Conservation (phyloP, 2,888 invertebrate genomes). For the Chouioia cunea region DNA sequence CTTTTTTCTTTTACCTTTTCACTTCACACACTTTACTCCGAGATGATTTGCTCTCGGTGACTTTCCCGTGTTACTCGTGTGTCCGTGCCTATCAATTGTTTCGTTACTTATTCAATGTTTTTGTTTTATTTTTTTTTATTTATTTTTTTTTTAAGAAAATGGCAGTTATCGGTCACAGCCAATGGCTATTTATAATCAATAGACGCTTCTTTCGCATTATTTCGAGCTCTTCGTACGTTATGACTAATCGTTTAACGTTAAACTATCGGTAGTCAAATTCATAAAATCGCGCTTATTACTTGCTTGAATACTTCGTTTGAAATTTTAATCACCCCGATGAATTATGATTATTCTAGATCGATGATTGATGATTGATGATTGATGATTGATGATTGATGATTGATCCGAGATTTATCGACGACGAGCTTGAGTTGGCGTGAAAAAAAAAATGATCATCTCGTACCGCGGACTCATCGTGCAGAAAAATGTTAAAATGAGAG, state of each 20-base stretch:
- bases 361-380: too few species aligned
- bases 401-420: too few species aligned
- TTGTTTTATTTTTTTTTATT: conserved; percentile 25
- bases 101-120: conserved; percentile 20
- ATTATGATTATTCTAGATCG: too few species aligned
- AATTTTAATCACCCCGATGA: conserved; percentile 16
- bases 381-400: too few species aligned
- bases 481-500: too few species aligned
- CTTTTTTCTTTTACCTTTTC: conserved; percentile 29
- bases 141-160: conserved; percentile 64
- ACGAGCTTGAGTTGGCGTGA: conserved; percentile 16
- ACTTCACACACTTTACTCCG: conserved; percentile 3
- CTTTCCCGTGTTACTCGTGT: conserved; percentile 30
- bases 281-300: conserved; percentile 38
- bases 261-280: conserved; percentile 43
- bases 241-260: conserved; percentile 50
- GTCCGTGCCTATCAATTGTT: conserved; percentile 31
- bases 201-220: conserved; percentile 40
- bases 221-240: conserved; percentile 52
- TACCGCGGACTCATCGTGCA: too few species aligned
- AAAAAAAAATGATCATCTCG: background rate
- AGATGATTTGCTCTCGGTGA: conserved; percentile 41
- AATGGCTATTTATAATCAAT: conserved; percentile 66
- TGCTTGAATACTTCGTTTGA: conserved; percentile 38
- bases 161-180: conserved; percentile 70